Base-by-base conservation (phyloP, 2,797 vertebrate species). In the Phataginus tricuspis region DNA sequence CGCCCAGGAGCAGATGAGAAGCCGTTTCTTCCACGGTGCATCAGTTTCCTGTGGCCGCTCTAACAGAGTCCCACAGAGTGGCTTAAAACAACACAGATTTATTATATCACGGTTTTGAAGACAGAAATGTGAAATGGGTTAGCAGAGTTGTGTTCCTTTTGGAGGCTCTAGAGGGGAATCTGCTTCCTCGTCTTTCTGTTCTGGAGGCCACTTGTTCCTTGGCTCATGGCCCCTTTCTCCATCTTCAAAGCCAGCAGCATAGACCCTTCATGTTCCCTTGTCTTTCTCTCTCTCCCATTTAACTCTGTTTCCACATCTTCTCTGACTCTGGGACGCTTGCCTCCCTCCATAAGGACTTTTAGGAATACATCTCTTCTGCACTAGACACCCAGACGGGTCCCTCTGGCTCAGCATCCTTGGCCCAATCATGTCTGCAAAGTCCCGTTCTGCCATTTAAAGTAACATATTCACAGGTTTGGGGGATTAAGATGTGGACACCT, bases 341-440 rank as follows among this genome's bases (percentile, higher is more conserved):
- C 23, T 61, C 15, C 25, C 29, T 82, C 66, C 34, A 11, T 2
- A 59, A 88, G 42, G 55, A 59, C 18, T 15, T 21, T 25, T 15
- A 4, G 19, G 64, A 15, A n/a, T 18, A 49, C 3, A 2, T 11
- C 15, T 55, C 12, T 3, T 5, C 45, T 8, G 0, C 19, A 4
- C 64, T 15, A 21, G 4, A 8, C 23, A 34, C 21, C 55, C 61
- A 63, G 29, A 61, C 16, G 19, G 19, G 14, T 59, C 29, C 34
- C 51, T 55, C 14, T 15, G 25, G 19, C 37, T 91, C 61, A 64
- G 39, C 34, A 16, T 14, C 61, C 42, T 78, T 42, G 4, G 7
- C 7, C 77, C 29, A 25, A 42, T 74, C 8, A 25, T 31, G 34
- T n/a, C 6, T 11, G 18, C 63, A 49, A 77, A 63, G 19, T 27